These are phyloP conservation scores for Tamandua tetradactyla DNA, from an alignment of 2,797 vertebrate species.

Conservation along the genomic window DNA sequence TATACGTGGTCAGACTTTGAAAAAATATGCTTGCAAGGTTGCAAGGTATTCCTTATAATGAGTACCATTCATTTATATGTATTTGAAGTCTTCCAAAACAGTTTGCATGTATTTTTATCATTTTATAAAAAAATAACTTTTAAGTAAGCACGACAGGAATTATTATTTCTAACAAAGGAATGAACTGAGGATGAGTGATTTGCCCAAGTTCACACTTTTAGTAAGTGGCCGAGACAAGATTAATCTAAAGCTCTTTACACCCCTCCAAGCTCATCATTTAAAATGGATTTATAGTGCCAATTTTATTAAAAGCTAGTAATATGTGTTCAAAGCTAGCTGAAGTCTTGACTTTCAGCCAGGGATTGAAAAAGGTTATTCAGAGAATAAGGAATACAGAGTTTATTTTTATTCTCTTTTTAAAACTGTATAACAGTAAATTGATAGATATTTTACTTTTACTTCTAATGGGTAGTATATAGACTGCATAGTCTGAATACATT, in stretches of 20 bases:
- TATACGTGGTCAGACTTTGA: neutral
- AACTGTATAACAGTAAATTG: neutral
- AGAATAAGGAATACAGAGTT: neutral
- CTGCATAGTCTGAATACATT: neutral
- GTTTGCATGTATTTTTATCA: slow-evolving; percentile 12
- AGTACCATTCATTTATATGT: neutral
- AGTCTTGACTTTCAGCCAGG: neutral
- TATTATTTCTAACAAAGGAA: neutral
- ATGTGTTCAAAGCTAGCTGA: neutral
- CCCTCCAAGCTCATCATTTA: neutral
- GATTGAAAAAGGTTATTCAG: neutral
- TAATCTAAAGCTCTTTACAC: neutral
- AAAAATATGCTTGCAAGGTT: slow-evolving; percentile 26
- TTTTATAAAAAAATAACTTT: neutral
- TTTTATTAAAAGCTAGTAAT: slow-evolving; percentile 43
- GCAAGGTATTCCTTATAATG: neutral
- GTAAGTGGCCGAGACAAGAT: neutral
- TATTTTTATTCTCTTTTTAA: slow-evolving; percentile 8
- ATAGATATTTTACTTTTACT: neutral
- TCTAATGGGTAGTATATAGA: neutral
- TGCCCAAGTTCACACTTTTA: neutral
- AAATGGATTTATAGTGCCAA: neutral
- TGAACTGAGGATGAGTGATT: neutral
- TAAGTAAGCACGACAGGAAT: neutral
- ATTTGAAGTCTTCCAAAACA: slow-evolving; percentile 26